A percentile compares a stretch with the other conserved stretches of the same genome.
These are phyloP conservation scores for Steromphala cineraria DNA, from an alignment of 2,888 invertebrate species.

Conservation along the genomic window DNA sequence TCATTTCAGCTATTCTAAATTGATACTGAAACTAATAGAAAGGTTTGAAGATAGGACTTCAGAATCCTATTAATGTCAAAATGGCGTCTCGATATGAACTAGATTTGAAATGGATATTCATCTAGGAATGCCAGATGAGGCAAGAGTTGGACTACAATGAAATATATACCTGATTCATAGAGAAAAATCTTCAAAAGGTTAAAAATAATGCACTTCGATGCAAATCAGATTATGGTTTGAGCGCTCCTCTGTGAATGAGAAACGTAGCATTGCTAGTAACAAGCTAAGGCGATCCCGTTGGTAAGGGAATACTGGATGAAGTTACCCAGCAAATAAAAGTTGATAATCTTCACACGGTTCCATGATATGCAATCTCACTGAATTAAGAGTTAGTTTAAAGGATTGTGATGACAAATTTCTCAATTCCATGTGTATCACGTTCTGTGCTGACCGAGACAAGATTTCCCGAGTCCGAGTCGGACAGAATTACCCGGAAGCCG, in stretches of 20 bases:
- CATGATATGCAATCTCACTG: background rate
- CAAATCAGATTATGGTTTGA: background rate
- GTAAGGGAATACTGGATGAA: background rate
- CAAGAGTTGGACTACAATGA: background rate
- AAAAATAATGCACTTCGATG: background rate
- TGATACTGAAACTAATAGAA: background rate
- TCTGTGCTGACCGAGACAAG: background rate
- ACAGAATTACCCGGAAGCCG: background rate
- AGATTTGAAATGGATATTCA: background rate
- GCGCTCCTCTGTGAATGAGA: background rate
- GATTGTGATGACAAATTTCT: background rate
- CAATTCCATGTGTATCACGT: conserved; percentile 19
- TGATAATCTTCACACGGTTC: background rate
- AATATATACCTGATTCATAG: background rate
- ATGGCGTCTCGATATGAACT: background rate
- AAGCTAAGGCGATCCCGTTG: background rate
- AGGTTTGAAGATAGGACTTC: background rate
- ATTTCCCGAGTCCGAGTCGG: background rate
- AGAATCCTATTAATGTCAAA: background rate
- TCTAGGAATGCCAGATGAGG: background rate
- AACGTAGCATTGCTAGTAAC: background rate
- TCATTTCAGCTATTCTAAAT: background rate
- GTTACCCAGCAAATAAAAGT: background rate
- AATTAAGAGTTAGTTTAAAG: background rate
- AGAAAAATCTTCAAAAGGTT: background rate